Conservation (phyloP, 1,140 invertebrate species). For the Camponotus pennsylvanicus region DNA sequence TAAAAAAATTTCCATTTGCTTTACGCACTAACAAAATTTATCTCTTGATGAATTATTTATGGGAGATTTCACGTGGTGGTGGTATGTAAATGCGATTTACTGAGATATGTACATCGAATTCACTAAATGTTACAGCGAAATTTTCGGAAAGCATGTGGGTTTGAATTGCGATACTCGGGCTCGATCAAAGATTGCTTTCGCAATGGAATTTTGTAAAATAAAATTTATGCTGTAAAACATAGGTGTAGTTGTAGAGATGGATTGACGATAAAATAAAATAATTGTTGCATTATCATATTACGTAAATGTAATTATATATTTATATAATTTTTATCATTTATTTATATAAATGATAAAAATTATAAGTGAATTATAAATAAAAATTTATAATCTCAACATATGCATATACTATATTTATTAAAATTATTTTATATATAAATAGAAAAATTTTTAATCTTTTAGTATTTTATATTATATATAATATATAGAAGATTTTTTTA, state of each 20-base stretch:
- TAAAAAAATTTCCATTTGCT: conserved; percentile 17
- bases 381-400: not conserved
- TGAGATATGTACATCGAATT: conserved; percentile 42
- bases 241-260: not conserved
- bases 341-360: too few relatives aligned
- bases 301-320: not conserved
- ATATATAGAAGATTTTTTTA: not conserved
- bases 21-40: conserved; percentile 27
- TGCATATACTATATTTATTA: not conserved
- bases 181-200: conserved; percentile 11
- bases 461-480: not conserved
- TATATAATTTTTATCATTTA: too few relatives aligned
- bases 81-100: conserved; percentile 25
- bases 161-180: conserved; percentile 27
- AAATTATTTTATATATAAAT: not conserved
- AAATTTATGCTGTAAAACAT: conserved; percentile 18
- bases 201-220: conserved; percentile 17
- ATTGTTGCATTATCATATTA: not conserved
- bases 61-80: conserved; percentile 35
- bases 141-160: conserved; percentile 24
- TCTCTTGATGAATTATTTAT: conserved; percentile 56
- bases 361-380: not conserved
- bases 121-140: conserved; percentile 16
- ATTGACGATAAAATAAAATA: conserved; percentile 3
- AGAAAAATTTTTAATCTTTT: not conserved